phyloP scores from a whole-genome alignment of 2,113 vertebrate species.

The Myrmecophaga tridactyla region DNA sequence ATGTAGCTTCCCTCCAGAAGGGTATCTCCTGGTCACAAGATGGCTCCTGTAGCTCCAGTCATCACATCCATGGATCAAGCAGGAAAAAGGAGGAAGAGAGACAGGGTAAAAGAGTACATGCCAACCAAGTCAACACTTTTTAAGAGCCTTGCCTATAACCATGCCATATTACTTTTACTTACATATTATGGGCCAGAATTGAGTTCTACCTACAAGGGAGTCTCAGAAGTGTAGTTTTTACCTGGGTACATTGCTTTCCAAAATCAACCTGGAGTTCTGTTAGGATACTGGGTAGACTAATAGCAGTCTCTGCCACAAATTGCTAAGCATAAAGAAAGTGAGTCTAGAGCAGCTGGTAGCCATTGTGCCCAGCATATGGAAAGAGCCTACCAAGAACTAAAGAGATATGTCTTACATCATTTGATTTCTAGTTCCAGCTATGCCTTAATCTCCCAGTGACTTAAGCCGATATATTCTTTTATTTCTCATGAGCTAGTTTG shows the following conservation, averaged over 20 bases:
- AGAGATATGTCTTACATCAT: neutral
- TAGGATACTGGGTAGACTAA: neutral
- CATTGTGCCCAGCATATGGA: neutral
- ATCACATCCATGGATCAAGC: neutral
- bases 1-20: neutral
- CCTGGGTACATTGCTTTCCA: neutral
- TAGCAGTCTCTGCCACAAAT: neutral
- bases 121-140: neutral
- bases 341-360: neutral
- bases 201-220: neutral
- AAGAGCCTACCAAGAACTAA: neutral
- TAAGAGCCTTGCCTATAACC: neutral
- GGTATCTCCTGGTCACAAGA: neutral
- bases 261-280: neutral
- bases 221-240: conserved; percentile 15
- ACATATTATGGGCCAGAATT: neutral
- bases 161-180: neutral
- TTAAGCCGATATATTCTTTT: neutral
- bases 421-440: neutral
- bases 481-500: conserved; percentile 24
- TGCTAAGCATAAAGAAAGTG: neutral
- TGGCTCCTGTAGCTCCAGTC: neutral
- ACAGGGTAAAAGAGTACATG: neutral
- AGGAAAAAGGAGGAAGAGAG: neutral
- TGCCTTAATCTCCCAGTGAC: neutral